Evolutionary conservation across 2,113 vertebrate genomes (phyloP).

Genomic region (Dasyurus viverrinus): DNA sequence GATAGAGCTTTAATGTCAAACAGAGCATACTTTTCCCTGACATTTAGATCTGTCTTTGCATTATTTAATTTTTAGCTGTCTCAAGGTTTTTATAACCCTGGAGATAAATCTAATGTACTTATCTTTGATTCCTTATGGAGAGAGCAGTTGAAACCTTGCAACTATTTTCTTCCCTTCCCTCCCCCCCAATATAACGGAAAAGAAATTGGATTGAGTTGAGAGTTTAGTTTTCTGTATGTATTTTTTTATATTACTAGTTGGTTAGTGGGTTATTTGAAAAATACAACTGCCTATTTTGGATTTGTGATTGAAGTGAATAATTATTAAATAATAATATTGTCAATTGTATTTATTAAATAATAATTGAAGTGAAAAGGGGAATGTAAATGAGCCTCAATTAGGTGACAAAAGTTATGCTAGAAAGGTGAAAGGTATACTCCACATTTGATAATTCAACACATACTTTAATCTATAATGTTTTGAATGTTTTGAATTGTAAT

Average conservation of each 20-base stretch:
- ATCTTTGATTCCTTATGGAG: background rate
- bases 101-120: conserved; percentile 20
- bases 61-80: background rate
- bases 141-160: background rate
- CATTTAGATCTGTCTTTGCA: background rate
- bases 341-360: too few species aligned
- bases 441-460: background rate
- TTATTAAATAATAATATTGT: too few species aligned
- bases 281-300: conserved; percentile 23
- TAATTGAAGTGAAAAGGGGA: conserved; percentile 2
- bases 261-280: conserved; percentile 16
- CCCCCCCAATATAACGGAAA: background rate
- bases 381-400: conserved; percentile 35
- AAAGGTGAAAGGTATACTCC: background rate
- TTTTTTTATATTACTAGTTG: conserved; percentile 43
- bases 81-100: conserved; percentile 43
- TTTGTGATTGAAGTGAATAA: conserved; percentile 43
- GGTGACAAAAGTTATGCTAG: background rate
- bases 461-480: conserved; percentile 3
- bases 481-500: background rate
- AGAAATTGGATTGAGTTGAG: background rate
- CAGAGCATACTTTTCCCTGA: background rate
- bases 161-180: background rate
- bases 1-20: background rate
- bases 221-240: background rate